Evolutionary conservation across 1,140 invertebrate genomes (phyloP).

Genomic region (Orchestia grillus): DNA sequence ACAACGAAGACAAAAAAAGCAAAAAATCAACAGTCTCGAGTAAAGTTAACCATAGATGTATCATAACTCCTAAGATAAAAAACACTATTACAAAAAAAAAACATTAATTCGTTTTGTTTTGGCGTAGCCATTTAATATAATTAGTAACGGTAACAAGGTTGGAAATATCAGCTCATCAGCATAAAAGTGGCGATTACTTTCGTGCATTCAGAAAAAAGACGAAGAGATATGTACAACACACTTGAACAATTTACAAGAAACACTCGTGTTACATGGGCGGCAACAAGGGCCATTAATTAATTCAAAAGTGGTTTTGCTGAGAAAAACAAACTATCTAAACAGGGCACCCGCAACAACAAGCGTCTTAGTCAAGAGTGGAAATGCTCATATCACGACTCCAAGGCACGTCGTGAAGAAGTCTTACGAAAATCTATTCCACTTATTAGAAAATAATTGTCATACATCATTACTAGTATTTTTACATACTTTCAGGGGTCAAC

Average conservation of each 20-base stretch:
- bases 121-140: not conserved
- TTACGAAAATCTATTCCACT: not conserved
- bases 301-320: not conserved
- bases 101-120: not conserved
- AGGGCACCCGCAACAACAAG: not conserved
- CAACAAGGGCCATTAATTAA: not conserved
- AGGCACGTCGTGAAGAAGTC: not conserved
- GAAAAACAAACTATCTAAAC: not conserved
- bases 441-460: not conserved
- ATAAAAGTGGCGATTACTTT: not conserved
- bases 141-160: too few relatives aligned
- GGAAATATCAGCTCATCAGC: not conserved
- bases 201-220: not conserved
- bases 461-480: not conserved
- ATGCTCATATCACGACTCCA: not conserved
- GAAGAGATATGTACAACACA: not conserved
- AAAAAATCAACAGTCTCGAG: not conserved
- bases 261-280: not conserved
- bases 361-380: not conserved
- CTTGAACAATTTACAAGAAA: not conserved
- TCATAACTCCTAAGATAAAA: not conserved
- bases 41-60: not conserved
- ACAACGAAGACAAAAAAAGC: not conserved
- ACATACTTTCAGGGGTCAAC: too few relatives aligned
- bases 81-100: not conserved